phyloP scores from a whole-genome alignment of 2,888 invertebrate species.

The Nomada fucata region DNA sequence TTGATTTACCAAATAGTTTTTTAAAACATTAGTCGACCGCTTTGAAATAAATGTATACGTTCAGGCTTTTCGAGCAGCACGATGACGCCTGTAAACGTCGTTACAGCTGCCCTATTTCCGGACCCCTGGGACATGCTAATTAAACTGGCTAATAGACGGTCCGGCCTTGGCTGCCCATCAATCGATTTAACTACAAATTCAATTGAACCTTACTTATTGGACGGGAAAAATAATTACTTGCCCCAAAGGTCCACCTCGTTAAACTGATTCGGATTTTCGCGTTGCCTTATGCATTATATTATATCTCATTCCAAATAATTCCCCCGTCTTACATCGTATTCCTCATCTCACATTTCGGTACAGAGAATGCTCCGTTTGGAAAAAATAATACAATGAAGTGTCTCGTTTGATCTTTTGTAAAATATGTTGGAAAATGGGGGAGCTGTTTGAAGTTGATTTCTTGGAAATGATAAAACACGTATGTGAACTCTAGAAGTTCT shows the following conservation, averaged over 20 bases:
- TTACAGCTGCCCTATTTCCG: slow-evolving; percentile 60
- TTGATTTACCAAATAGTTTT: slow-evolving; percentile 5
- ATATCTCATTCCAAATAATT: background rate
- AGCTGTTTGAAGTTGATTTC: background rate
- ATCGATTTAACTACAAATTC: slow-evolving; percentile 69
- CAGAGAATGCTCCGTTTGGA: too few species aligned
- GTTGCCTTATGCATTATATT: slow-evolving; percentile 8
- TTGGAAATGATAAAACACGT: background rate
- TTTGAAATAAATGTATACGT: slow-evolving; percentile 14
- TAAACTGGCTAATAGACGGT: slow-evolving; percentile 61
- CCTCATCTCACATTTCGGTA: too few species aligned
- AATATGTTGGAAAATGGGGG: background rate
- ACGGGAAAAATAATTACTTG: slow-evolving; percentile 54
- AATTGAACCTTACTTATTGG: slow-evolving; percentile 64
- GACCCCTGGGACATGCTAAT: slow-evolving; percentile 61
- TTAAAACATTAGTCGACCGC: slow-evolving; percentile 7
- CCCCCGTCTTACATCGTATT: background rate
- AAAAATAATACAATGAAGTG: background rate
- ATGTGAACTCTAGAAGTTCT: background rate
- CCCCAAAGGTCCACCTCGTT: slow-evolving; percentile 29
- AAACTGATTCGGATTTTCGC: slow-evolving; percentile 6
- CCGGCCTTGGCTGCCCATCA: slow-evolving; percentile 57
- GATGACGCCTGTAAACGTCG: slow-evolving; percentile 48
- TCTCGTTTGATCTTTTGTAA: background rate
- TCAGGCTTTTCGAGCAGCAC: slow-evolving; percentile 19